Percentiles rank a stretch among this genome's conserved stretches.
phyloP scores from a whole-genome alignment of 1,140 invertebrate species.

The Cydia splendana region DNA sequence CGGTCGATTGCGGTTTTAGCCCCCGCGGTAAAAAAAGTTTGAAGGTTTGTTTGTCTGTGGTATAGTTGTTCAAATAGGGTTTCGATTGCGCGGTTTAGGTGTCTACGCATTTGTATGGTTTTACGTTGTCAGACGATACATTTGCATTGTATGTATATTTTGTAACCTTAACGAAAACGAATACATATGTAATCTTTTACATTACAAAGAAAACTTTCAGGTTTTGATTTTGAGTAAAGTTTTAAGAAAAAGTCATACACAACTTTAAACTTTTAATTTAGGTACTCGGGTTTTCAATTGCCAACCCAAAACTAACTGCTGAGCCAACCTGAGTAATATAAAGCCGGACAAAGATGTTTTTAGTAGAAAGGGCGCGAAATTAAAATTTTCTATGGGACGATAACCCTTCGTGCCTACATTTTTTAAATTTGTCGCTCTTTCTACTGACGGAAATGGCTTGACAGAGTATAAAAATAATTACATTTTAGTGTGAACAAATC shows the following conservation, averaged over 20 bases:
- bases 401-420: too few relatives aligned
- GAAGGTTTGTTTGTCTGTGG: neutral
- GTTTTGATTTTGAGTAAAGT: too few relatives aligned
- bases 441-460: too few relatives aligned
- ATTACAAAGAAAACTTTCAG: too few relatives aligned
- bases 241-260: too few relatives aligned
- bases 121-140: neutral
- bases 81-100: neutral
- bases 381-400: too few relatives aligned
- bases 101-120: neutral
- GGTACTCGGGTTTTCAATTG: too few relatives aligned
- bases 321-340: neutral
- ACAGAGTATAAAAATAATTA: constrained; percentile 31
- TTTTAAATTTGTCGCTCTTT: too few relatives aligned
- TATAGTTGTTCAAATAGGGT: neutral
- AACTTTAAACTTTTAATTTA: too few relatives aligned
- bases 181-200: neutral
- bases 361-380: too few relatives aligned
- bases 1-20: constrained; percentile 25
- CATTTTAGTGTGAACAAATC: constrained; percentile 31
- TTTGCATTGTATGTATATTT: neutral
- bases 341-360: too few relatives aligned
- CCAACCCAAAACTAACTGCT: too few relatives aligned
- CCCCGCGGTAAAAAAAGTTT: constrained; percentile 21
- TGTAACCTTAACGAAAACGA: neutral